phyloP scores from a whole-genome alignment of 2,113 vertebrate species.

The Cyphomyrus plagiostoma region DNA sequence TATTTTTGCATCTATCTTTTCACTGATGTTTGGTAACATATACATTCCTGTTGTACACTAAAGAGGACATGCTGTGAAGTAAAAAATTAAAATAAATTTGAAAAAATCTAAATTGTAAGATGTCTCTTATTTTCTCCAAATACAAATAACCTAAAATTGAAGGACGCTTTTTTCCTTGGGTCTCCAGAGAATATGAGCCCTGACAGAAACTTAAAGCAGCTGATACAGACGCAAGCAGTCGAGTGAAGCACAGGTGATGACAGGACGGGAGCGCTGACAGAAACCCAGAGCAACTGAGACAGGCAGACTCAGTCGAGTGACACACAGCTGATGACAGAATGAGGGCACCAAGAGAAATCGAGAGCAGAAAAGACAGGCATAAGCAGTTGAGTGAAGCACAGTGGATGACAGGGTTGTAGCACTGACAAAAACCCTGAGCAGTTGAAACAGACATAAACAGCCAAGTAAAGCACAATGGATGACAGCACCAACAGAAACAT shows the following conservation, averaged over 20 bases:
- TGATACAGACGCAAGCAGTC: neutral
- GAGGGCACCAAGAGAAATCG: neutral
- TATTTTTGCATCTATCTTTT: too few relatives aligned
- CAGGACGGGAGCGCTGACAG: neutral
- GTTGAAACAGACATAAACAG: neutral
- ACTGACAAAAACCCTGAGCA: neutral
- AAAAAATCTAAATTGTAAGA: too few relatives aligned
- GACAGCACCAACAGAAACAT: neutral
- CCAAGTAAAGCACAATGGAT: neutral
- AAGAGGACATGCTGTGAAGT: too few relatives aligned
- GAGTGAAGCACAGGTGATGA: neutral
- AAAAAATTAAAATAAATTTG: too few relatives aligned
- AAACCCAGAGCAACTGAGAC: neutral
- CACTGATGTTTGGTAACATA: too few relatives aligned
- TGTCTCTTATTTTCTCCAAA: too few relatives aligned
- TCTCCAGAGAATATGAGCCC: too few relatives aligned
- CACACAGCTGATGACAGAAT: neutral
- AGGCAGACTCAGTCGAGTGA: neutral
- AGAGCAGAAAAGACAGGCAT: constrained; percentile 22
- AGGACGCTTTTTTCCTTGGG: too few relatives aligned
- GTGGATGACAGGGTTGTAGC: neutral
- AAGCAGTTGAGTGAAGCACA: constrained; percentile 23
- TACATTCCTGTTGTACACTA: too few relatives aligned
- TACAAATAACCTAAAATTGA: too few relatives aligned
- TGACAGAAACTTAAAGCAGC: neutral